Evolutionary conservation across 2,888 invertebrate species (phyloP).

Genomic region (Tanaodytes sp.): DNA sequence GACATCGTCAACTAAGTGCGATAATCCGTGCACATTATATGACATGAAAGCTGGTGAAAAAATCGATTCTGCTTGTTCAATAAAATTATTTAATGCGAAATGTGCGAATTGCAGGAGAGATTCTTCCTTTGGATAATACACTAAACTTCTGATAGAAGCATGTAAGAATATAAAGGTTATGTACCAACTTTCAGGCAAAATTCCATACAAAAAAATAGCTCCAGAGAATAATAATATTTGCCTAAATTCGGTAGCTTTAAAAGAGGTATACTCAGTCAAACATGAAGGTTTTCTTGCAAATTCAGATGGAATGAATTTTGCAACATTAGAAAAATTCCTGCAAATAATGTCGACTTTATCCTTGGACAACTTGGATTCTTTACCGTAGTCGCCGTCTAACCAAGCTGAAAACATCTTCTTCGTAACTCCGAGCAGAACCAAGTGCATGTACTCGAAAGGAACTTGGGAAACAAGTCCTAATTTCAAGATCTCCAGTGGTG

Average conservation of each 20-base stretch:
- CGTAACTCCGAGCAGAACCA: slow-evolving; percentile 1
- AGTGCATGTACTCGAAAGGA: slow-evolving; percentile 25
- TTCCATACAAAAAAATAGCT: not conserved
- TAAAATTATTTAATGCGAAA: not conserved
- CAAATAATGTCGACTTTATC: not conserved
- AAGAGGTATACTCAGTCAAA: not conserved
- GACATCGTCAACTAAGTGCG: slow-evolving; percentile 34
- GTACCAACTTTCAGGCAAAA: slow-evolving; percentile 1
- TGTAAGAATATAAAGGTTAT: slow-evolving; percentile 14
- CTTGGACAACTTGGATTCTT: not conserved
- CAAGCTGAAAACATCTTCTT: slow-evolving; percentile 13
- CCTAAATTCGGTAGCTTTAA: slow-evolving; percentile 31
- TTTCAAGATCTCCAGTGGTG: slow-evolving; percentile 1
- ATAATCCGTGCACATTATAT: slow-evolving; percentile 14
- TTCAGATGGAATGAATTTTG: slow-evolving; percentile 13
- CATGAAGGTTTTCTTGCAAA: slow-evolving; percentile 13
- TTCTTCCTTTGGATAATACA: slow-evolving; percentile 5
- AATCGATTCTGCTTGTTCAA: not conserved
- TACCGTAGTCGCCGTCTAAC: slow-evolving; percentile 1
- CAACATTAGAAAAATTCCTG: not conserved
- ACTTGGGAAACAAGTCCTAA: not conserved
- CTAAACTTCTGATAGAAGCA: slow-evolving; percentile 9
- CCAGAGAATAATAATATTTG: slow-evolving; percentile 22
- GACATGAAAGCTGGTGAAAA: slow-evolving; percentile 17
- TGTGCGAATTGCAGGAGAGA: slow-evolving; percentile 8